These are phyloP conservation scores for Syngnathus floridae DNA, from an alignment of 2,113 vertebrate genomes.

Conservation along the genomic window DNA sequence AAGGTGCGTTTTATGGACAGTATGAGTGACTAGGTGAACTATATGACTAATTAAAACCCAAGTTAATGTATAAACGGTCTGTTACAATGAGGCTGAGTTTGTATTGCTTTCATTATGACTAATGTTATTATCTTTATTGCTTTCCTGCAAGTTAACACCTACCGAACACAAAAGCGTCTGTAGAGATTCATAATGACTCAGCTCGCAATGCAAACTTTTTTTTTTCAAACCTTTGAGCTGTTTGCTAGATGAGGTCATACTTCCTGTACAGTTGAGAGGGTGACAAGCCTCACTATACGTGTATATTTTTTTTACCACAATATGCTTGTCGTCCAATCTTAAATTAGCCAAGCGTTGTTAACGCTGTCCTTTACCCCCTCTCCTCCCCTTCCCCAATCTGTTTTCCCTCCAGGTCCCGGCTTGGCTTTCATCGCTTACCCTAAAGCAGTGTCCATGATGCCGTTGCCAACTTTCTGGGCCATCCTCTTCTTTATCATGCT, in stretches of 20 bases:
- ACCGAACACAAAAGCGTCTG: neutral
- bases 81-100: constrained; percentile 2
- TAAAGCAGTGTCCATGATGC: constrained; percentile 99
- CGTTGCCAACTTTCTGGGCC: constrained; percentile 94
- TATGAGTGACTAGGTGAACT: neutral
- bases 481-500: constrained; percentile 99
- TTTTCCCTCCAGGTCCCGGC: constrained; percentile 84
- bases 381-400: constrained; percentile 51
- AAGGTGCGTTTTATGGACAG: neutral
- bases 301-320: neutral
- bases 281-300: constrained; percentile 1
- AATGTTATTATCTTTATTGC: constrained; percentile 20
- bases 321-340: constrained; percentile 29
- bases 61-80: neutral
- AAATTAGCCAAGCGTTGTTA: constrained; percentile 40
- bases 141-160: constrained; percentile 17
- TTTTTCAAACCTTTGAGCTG: neutral
- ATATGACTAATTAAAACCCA: neutral
- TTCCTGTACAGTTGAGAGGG: constrained; percentile 11
- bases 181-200: neutral
- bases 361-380: constrained; percentile 35
- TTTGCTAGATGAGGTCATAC: neutral
- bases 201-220: neutral
- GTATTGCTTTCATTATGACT: constrained; percentile 15
- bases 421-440: constrained; percentile 98